These are phyloP conservation scores for Nannospalax galili DNA, from an alignment of 2,113 vertebrate species.

Conservation along the genomic window DNA sequence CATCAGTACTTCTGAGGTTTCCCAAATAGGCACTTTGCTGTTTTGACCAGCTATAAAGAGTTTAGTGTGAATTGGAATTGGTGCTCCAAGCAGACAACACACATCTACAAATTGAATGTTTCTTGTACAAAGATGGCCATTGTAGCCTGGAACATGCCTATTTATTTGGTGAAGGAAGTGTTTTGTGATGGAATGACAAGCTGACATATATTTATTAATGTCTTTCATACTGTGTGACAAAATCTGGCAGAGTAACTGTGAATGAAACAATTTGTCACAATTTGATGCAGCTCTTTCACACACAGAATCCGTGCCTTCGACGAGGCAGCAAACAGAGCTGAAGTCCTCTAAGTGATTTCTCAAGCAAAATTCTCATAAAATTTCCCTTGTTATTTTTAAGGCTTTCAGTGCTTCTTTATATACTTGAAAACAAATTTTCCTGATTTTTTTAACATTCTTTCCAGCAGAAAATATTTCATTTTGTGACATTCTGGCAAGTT, in stretches of 20 bases:
- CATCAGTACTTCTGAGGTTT: background rate
- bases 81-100: background rate
- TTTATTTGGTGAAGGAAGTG: conserved; percentile 57
- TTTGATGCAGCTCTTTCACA: conserved; percentile 51
- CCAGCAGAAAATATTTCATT: background rate
- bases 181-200: conserved; percentile 68
- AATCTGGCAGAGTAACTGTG: conserved; percentile 67
- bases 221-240: conserved; percentile 72
- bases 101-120: conserved; percentile 29
- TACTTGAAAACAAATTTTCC: background rate
- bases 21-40: background rate
- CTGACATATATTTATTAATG: conserved; percentile 76
- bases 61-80: conserved; percentile 11
- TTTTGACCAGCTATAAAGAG: conserved; percentile 44
- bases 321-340: conserved; percentile 29
- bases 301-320: conserved; percentile 44
- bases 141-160: conserved; percentile 51
- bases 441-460: background rate
- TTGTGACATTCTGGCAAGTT: background rate
- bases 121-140: conserved; percentile 64
- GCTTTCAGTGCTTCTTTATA: background rate
- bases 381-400: conserved; percentile 50
- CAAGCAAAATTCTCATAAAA: conserved; percentile 49
- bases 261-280: conserved; percentile 75
- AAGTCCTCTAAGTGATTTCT: conserved; percentile 43